Evolutionary conservation across 2,888 invertebrate genomes (phyloP).

Genomic region (Andrena hattorfiana): DNA sequence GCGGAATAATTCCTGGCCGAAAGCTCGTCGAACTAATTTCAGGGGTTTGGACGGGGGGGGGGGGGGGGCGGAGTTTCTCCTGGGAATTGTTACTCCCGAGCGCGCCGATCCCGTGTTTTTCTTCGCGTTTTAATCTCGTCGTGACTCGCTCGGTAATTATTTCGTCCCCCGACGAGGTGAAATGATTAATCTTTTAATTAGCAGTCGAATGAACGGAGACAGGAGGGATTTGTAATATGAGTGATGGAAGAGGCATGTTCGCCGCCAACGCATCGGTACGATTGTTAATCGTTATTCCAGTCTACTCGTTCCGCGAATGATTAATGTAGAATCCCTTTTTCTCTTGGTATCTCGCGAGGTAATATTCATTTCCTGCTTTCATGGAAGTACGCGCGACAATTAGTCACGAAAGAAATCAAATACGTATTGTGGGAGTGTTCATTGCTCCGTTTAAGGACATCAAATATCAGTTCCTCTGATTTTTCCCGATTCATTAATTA

Average conservation of each 20-base stretch:
- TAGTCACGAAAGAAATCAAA: not conserved
- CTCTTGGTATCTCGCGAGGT: not conserved
- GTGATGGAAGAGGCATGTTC: not conserved
- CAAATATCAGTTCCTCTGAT: too few relatives aligned
- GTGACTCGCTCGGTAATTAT: not conserved
- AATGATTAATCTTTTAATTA: slow-evolving; percentile 9
- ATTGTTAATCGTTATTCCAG: not conserved
- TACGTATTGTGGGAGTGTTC: too few relatives aligned
- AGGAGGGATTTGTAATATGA: not conserved
- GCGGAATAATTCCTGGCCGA: slow-evolving; percentile 41
- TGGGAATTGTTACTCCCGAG: slow-evolving; percentile 8
- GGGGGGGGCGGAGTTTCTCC: not conserved
- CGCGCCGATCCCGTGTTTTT: not conserved
- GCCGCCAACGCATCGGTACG: not conserved
- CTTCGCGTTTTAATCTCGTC: not conserved
- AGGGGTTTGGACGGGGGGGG: not conserved
- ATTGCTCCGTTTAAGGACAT: too few relatives aligned
- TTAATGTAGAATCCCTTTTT: not conserved
- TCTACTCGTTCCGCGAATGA: not conserved
- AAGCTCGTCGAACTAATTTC: slow-evolving; percentile 49
- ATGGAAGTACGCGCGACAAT: not conserved
- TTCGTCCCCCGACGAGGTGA: not conserved
- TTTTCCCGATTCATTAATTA: too few relatives aligned
- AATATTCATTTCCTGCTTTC: not conserved
- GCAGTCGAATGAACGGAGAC: not conserved